A percentile compares a stretch with the other conserved stretches of the same genome.
Evolutionary conservation across 2,113 vertebrate species (phyloP).

Genomic region (Leucoraja erinaceus): DNA sequence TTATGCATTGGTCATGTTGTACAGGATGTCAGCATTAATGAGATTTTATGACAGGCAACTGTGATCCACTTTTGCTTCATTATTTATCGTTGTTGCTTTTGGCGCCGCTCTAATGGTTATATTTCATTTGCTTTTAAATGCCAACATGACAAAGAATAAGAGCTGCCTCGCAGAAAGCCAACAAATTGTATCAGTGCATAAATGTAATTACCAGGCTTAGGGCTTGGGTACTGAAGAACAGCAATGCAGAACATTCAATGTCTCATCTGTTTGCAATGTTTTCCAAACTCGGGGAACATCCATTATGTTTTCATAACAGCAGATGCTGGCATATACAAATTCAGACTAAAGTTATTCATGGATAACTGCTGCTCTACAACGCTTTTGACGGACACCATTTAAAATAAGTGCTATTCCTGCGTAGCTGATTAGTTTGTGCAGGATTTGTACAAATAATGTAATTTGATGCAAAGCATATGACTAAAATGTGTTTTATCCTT

Average conservation of each 20-base stretch:
- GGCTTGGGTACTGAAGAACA: conserved; percentile 56
- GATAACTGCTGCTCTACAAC: conserved; percentile 33
- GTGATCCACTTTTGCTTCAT: conserved; percentile 50
- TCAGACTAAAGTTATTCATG: conserved; percentile 40
- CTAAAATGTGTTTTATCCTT: conserved; percentile 40
- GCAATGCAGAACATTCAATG: conserved; percentile 53
- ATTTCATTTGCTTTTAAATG: conserved; percentile 60
- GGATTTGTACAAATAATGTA: conserved; percentile 46
- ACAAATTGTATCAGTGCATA: conserved; percentile 67
- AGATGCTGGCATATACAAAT: conserved; percentile 48
- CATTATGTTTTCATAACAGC: conserved; percentile 41
- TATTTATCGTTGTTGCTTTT: conserved; percentile 57
- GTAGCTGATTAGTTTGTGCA: conserved; percentile 44
- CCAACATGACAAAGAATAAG: conserved; percentile 68
- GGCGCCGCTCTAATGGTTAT: conserved; percentile 47
- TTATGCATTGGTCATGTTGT: conserved; percentile 57
- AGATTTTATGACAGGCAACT: conserved; percentile 57
- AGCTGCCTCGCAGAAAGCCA: conserved; percentile 61
- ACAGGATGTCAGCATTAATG: conserved; percentile 59
- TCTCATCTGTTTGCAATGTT: conserved; percentile 47
- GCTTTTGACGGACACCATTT: conserved; percentile 31
- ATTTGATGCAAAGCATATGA: conserved; percentile 47
- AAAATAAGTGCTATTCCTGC: conserved; percentile 43
- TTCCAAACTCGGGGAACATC: conserved; percentile 45
- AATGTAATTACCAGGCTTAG: conserved; percentile 70